Percentiles rank a stretch among this genome's conserved stretches.
These are phyloP conservation scores for Argya squamiceps DNA, from an alignment of 2,797 vertebrate species.

Conservation along the genomic window DNA sequence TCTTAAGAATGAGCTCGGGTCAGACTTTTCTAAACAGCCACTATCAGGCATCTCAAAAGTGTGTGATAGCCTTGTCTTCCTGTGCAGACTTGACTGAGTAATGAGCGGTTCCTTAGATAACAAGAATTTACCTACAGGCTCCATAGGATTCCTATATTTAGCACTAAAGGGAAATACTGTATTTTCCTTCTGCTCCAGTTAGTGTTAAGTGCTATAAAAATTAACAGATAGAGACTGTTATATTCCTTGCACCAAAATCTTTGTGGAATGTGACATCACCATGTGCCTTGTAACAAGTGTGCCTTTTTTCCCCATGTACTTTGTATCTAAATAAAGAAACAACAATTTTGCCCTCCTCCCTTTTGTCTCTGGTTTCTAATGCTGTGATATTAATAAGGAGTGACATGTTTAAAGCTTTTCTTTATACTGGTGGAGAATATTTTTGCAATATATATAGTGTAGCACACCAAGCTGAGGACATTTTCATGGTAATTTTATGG, in stretches of 20 bases:
- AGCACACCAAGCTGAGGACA: background rate
- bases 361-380: constrained; percentile 57
- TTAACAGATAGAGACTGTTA: constrained; percentile 29
- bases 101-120: background rate
- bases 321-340: constrained; percentile 76
- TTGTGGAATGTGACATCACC: constrained; percentile 38
- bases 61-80: background rate
- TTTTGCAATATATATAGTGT: constrained; percentile 40
- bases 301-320: constrained; percentile 33
- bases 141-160: background rate
- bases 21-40: background rate
- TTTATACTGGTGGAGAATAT: constrained; percentile 61
- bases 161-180: constrained; percentile 8
- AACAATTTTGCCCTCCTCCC: constrained; percentile 52
- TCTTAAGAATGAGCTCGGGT: background rate
- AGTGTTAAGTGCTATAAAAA: constrained; percentile 36
- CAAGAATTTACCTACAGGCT: constrained; percentile 27
- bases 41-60: background rate
- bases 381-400: constrained; percentile 73
- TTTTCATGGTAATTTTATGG: background rate
- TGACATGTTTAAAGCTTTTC: constrained; percentile 74
- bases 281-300: constrained; percentile 28
- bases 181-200: constrained; percentile 69
- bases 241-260: constrained; percentile 2
- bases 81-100: background rate